These are phyloP conservation scores for Terrapene triunguis DNA, from an alignment of 2,113 vertebrate genomes.

Conservation along the genomic window DNA sequence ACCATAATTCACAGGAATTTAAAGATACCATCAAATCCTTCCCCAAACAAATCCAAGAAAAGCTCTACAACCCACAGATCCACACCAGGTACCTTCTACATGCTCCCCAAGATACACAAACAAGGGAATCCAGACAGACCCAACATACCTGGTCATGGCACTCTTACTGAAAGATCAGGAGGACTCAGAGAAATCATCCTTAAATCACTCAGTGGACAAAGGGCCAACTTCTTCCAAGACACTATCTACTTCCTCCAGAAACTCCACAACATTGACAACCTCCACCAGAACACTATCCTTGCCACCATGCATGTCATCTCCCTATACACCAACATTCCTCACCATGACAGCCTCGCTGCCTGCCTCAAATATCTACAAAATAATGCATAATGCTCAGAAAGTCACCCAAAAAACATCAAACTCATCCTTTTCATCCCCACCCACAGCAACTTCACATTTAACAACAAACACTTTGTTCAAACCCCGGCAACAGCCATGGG, in stretches of 20 bases:
- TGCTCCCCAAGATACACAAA: neutral
- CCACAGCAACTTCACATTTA: no score
- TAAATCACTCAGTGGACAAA: neutral
- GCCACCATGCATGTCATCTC: no score
- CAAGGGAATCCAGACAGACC: neutral
- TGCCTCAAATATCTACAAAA: neutral
- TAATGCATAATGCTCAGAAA: neutral
- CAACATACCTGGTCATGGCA: neutral
- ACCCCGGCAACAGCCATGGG: no score
- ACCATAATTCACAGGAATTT: neutral
- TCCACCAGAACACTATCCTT: neutral
- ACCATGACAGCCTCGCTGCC: neutral
- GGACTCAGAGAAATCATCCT: neutral
- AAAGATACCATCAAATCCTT: neutral
- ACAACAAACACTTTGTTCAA: no score
- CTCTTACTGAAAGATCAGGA: neutral
- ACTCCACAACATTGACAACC: neutral
- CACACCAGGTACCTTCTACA: neutral
- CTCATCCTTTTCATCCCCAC: no score
- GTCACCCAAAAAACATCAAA: no score
- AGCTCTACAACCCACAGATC: neutral
- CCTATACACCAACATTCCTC: neutral
- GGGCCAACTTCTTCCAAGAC: neutral
- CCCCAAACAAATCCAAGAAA: neutral
- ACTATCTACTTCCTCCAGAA: neutral